Evolutionary conservation across 2,113 vertebrate genomes (phyloP).

Genomic region (Chaetodon trifascialis): DNA sequence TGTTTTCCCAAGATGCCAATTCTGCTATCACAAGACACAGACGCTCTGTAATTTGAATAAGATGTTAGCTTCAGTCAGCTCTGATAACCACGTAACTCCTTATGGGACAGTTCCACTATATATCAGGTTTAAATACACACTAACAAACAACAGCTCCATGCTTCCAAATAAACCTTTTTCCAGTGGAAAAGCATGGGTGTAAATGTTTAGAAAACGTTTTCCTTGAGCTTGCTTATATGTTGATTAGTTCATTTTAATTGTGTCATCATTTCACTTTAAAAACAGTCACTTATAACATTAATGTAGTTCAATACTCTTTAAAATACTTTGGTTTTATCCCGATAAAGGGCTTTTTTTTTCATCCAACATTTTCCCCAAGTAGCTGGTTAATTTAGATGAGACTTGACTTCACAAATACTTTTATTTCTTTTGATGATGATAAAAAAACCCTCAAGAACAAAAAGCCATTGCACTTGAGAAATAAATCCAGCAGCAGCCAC

Average conservation of each 20-base stretch:
- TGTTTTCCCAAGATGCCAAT: conserved; percentile 8
- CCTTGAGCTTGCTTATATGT: no score
- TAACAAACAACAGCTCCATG: no score
- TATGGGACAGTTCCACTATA: neutral
- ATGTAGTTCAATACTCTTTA: no score
- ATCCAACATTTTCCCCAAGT: no score
- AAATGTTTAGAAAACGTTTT: no score
- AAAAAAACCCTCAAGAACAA: neutral
- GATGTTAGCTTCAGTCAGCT: conserved; percentile 1
- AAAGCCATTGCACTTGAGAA: neutral
- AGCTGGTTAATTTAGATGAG: neutral
- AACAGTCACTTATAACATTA: no score
- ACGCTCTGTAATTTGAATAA: neutral
- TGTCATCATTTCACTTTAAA: no score
- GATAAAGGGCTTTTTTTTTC: no score
- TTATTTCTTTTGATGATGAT: neutral
- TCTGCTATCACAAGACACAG: neutral
- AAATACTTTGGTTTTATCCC: no score
- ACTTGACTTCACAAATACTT: neutral
- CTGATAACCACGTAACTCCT: neutral
- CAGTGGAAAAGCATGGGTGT: no score
- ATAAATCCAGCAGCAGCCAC: conserved; percentile 21
- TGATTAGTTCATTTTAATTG: no score
- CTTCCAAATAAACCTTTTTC: no score
- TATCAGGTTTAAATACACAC: neutral